Evolutionary conservation across 2,888 invertebrate genomes (phyloP), one percentile per base, ranked within the genome.

Genomic region (Zhuqinia jingwanae): DNA sequence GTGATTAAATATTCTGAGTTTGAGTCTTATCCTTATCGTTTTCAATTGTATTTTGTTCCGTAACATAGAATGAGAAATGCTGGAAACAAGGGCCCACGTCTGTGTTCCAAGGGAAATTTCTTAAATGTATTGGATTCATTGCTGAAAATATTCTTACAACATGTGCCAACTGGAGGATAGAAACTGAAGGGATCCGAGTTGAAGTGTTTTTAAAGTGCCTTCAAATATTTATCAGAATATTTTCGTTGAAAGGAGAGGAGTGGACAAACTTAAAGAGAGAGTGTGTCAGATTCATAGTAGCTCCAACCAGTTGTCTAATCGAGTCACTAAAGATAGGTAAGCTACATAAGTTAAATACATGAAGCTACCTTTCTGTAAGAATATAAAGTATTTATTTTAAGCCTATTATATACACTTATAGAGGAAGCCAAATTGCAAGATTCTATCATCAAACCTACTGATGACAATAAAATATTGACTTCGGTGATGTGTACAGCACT

Each of bases 71-170:
- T 47, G 68, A 68, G 11, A 81, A 76, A 15, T 81, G 65, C 15
- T 86, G 86, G 86, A 53, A 68, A 25, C 81, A 81, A 42, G 79
- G 75, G 42, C 25, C 63, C 63, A n/a, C 22, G 13, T 60, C 68
- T 13, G 42, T 60, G 6, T 80, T 87, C 73, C 70, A 84, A 68
- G 15, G 42, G n/a, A 73, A 70, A 13, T 80, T 85, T 27, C 22
- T 87, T 11, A 45, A 17, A 30, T 81, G 73, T 13, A 63, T 88
- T 75, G 25, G 63, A 82, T 79, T 83, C 83, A 60, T 90, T 87
- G 63, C 78, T 2, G 89, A 90, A 78, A 90, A 89, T 53, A 88
- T 90, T 75, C 53, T 89, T 13, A 77, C 85, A 6, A 75, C 88
- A 0, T 90, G 88, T 63, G 78, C 82, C 10, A 83, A 76, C 20